These are phyloP conservation scores for Drosophila erecta DNA, from an alignment of 1,140 invertebrate genomes.

Conservation along the genomic window DNA sequence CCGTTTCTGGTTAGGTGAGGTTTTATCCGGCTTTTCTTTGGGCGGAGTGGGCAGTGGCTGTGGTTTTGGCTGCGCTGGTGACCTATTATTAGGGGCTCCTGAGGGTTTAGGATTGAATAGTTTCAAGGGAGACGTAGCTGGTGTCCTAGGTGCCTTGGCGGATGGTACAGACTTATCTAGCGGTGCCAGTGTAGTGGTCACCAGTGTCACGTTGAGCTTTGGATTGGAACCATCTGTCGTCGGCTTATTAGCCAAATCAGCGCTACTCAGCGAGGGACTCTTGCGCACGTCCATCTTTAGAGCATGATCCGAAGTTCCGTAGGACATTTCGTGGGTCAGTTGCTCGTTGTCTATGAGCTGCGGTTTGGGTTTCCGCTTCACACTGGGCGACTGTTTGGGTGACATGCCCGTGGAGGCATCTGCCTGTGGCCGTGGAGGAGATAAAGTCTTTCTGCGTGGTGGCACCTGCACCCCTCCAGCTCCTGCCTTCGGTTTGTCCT, in stretches of 20 bases:
- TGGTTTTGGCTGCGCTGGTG: conserved; percentile 29
- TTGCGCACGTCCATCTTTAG: conserved; percentile 72
- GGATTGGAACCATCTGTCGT: conserved; percentile 33
- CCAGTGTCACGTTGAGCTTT: conserved; percentile 57
- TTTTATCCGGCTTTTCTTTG: conserved; percentile 24
- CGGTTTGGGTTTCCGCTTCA: conserved; percentile 67
- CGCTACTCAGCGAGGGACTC: conserved; percentile 68
- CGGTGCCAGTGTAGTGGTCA: conserved; percentile 55
- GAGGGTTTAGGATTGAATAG: conserved; percentile 53
- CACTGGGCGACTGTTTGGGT: conserved; percentile 72
- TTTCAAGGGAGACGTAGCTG: conserved; percentile 34
- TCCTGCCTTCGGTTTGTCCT: conserved; percentile 40
- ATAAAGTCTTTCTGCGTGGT: conserved; percentile 76
- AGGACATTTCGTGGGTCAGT: conserved; percentile 80
- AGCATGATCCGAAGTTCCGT: conserved; percentile 76
- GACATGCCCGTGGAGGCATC: conserved; percentile 77
- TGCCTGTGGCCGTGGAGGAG: conserved; percentile 62
- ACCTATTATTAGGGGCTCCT: conserved; percentile 37
- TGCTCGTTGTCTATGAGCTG: conserved; percentile 80
- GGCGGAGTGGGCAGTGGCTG: conserved; percentile 52
- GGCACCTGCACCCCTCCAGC: conserved; percentile 43
- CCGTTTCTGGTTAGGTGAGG: conserved; percentile 36
- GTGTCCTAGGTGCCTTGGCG: conserved; percentile 42
- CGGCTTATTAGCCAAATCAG: conserved; percentile 37
- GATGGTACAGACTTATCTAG: conserved; percentile 20